These are phyloP conservation scores for Drosophila anomelani DNA, from an alignment of 2,888 invertebrate species.

Conservation along the genomic window DNA sequence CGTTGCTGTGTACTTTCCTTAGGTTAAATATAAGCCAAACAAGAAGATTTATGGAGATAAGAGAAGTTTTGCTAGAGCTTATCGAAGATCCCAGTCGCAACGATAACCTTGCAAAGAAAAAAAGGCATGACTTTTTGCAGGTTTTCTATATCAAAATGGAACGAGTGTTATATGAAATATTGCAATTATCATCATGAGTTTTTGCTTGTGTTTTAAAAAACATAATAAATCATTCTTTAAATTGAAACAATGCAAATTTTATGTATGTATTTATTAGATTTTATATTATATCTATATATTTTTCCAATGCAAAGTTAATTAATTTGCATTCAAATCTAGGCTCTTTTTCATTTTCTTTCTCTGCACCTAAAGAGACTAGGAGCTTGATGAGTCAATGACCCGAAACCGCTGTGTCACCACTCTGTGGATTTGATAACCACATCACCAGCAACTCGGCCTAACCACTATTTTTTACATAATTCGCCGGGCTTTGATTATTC, in stretches of 20 bases:
- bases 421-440: constrained; percentile 27
- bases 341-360: background rate
- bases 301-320: background rate
- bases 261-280: background rate
- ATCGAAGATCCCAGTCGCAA: constrained; percentile 26
- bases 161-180: constrained; percentile 5
- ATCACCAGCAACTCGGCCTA: constrained; percentile 19
- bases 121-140: constrained; percentile 10
- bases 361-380: constrained; percentile 41
- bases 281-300: background rate
- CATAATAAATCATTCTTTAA: background rate
- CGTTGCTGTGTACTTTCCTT: constrained; percentile 40
- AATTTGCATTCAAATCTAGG: background rate
- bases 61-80: constrained; percentile 27
- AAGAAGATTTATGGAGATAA: constrained; percentile 42
- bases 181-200: background rate
- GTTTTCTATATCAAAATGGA: constrained; percentile 13
- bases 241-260: too few species aligned
- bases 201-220: background rate
- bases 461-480: constrained; percentile 40
- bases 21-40: constrained; percentile 20
- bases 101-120: constrained; percentile 39
- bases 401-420: constrained; percentile 40
- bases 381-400: constrained; percentile 67
- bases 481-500: constrained; percentile 16